Evolutionary conservation across 2,113 vertebrate species (phyloP).

Genomic region (Heptranchias perlo): DNA sequence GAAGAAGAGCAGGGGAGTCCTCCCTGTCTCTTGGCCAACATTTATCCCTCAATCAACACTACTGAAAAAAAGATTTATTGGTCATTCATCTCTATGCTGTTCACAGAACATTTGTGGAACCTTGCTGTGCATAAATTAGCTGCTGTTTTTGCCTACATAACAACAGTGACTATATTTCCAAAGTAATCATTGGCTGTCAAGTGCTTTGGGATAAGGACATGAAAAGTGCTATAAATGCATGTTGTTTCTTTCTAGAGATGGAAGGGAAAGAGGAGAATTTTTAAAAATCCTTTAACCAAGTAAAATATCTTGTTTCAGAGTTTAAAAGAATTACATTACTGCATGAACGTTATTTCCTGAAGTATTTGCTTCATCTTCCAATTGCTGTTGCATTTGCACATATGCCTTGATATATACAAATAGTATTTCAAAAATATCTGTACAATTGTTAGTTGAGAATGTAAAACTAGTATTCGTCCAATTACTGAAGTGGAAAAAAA

Average conservation of each 20-base stretch:
- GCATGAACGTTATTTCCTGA: not conserved
- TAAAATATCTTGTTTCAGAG: not conserved
- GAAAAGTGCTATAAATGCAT: not conserved
- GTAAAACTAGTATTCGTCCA: not conserved
- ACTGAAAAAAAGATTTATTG: not conserved
- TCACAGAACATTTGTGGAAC: not conserved
- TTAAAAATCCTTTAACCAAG: not conserved
- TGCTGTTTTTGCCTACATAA: not conserved
- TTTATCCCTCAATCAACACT: not conserved
- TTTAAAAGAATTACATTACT: not conserved
- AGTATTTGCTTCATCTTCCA: not conserved
- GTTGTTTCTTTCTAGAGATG: not conserved
- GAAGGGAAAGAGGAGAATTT: not conserved
- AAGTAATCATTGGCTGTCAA: not conserved
- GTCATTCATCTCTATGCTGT: not conserved
- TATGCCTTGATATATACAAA: not conserved
- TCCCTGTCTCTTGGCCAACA: not conserved
- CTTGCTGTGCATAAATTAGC: not conserved
- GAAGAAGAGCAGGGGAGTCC: not conserved
- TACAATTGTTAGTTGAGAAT: not conserved
- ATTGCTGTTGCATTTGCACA: not conserved
- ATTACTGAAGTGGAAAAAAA: not conserved
- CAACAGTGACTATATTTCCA: not conserved
- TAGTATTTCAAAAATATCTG: not conserved
- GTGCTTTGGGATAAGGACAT: not conserved